phyloP scores from a whole-genome alignment of 1,140 invertebrate genomes.

The Sinonovacula constricta region DNA sequence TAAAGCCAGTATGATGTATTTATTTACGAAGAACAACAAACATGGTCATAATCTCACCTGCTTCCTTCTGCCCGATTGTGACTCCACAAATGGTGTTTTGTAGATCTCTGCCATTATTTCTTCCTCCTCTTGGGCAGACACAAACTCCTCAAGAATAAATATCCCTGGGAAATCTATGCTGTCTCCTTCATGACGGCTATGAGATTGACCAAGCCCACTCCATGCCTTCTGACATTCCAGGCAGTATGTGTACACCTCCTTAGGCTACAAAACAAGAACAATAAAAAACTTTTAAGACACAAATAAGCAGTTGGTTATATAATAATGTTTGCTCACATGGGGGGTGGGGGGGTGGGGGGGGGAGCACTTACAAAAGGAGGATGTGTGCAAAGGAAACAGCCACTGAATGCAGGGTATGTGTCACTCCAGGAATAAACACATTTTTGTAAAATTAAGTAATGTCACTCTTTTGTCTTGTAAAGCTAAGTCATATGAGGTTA shows the following conservation, averaged over 20 bases:
- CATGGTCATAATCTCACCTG: no score
- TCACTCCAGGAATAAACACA: no score
- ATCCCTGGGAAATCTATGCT: conserved; percentile 75
- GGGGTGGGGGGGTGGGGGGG: conserved; percentile 38
- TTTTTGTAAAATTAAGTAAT: no score
- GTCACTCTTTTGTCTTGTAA: no score
- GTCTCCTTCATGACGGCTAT: conserved; percentile 46
- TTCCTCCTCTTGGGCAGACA: conserved; percentile 86
- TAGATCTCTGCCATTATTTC: conserved; percentile 87
- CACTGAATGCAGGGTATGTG: not conserved
- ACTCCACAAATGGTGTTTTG: conserved; percentile 90
- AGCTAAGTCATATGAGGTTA: no score
- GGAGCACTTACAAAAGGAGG: conserved; percentile 24
- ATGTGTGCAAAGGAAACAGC: not conserved
- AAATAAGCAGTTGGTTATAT: not conserved
- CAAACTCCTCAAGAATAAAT: conserved; percentile 83
- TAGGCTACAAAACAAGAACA: not conserved
- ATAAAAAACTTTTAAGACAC: not conserved
- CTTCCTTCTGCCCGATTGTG: conserved; percentile 97
- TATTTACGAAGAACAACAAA: no score
- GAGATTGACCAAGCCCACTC: conserved; percentile 7
- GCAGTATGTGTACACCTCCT: conserved; percentile 39
- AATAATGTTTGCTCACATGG: not conserved
- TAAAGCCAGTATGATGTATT: no score
- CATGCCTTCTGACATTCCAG: conserved; percentile 45